Conservation (phyloP, 2,888 invertebrate genomes). For the Xestia rhomboidea region DNA sequence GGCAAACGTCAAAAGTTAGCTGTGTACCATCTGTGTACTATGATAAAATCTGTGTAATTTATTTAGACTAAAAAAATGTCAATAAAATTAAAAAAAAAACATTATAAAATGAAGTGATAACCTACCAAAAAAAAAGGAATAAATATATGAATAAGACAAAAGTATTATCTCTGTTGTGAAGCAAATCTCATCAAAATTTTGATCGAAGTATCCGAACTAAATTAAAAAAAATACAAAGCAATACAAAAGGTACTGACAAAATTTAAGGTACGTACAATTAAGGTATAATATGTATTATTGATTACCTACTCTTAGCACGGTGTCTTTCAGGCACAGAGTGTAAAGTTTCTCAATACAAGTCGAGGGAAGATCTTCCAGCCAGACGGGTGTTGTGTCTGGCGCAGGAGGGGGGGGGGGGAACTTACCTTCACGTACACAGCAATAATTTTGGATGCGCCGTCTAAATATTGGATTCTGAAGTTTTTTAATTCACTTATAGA, state of each 20-base stretch:
- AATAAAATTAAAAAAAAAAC: not conserved
- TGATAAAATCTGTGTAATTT: not conserved
- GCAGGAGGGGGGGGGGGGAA: no score
- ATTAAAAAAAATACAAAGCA: not conserved
- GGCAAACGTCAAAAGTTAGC: not conserved
- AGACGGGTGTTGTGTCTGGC: not conserved
- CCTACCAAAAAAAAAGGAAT: not conserved
- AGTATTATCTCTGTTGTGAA: not conserved
- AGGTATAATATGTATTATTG: not conserved
- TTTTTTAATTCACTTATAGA: no score
- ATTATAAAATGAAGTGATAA: constrained; percentile 10
- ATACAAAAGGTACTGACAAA: not conserved
- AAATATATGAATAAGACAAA: constrained; percentile 1
- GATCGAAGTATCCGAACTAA: not conserved
- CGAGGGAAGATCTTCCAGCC: not conserved
- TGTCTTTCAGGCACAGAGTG: not conserved
- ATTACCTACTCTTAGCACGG: not conserved
- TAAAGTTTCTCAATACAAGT: not conserved
- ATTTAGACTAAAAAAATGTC: not conserved
- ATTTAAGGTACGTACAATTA: not conserved
- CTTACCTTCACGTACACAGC: no score
- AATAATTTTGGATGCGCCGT: no score
- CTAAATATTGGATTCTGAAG: no score
- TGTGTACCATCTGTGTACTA: not conserved
- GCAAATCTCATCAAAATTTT: not conserved